Conservation (phyloP, 2,797 vertebrate species). For the Apogon talboti region DNA sequence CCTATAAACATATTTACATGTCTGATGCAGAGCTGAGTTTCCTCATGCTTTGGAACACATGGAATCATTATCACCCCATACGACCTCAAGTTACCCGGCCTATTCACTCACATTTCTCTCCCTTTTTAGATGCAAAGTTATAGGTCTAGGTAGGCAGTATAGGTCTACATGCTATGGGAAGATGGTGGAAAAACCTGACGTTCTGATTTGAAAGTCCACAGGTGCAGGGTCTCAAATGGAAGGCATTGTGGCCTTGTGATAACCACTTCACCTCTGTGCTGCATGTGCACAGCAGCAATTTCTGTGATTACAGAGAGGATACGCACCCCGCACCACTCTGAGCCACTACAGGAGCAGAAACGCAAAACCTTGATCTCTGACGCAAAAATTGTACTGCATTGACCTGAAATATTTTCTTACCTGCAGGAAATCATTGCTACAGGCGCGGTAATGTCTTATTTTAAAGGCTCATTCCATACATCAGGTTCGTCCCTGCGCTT, state of each 20-base stretch:
- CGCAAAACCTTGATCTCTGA: not conserved
- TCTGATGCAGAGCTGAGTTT: conserved; percentile 4
- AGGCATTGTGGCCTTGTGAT: not conserved
- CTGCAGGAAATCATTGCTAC: too few species aligned
- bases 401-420: not conserved
- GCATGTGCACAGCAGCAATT: not conserved
- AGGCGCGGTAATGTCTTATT: too few species aligned
- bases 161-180: not conserved
- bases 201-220: too few species aligned
- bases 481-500: not conserved
- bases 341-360: not conserved
- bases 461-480: too few species aligned
- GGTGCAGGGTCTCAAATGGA: conserved; percentile 6
- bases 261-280: not conserved
- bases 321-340: not conserved
- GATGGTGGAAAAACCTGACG: not conserved
- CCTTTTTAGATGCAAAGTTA: too few species aligned
- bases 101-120: too few species aligned
- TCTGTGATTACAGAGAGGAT: not conserved
- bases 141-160: too few species aligned
- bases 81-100: too few species aligned
- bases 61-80: too few species aligned
- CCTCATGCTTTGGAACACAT: too few species aligned
- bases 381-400: not conserved
- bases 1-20: conserved; percentile 5